phyloP scores from a whole-genome alignment of 2,797 vertebrate genomes.

The Sitta carolinensis region DNA sequence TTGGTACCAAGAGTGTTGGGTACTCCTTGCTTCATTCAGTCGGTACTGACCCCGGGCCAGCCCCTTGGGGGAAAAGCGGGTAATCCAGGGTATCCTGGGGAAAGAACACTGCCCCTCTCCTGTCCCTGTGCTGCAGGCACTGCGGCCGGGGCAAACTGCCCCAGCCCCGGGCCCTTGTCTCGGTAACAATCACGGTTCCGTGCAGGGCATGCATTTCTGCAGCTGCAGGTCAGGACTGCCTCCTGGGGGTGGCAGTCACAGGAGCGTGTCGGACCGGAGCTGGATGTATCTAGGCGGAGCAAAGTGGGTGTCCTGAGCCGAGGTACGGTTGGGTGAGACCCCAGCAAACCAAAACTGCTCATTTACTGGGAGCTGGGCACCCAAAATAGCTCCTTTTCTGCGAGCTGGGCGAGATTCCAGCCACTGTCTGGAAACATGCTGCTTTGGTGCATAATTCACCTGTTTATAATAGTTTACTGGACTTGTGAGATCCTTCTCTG shows the following conservation, averaged over 20 bases:
- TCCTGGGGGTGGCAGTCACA: conserved; percentile 22
- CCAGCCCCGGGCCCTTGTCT: not conserved
- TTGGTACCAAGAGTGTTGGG: not conserved
- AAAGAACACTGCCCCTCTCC: no score
- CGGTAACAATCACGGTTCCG: accelerated
- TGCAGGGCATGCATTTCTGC: accelerated
- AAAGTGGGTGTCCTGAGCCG: not conserved
- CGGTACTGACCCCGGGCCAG: not conserved
- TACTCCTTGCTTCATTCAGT: not conserved
- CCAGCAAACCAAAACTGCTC: not conserved
- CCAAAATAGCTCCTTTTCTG: not conserved
- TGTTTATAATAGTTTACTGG: conserved; percentile 3
- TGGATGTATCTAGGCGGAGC: not conserved
- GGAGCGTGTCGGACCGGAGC: not conserved
- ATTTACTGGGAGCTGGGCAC: not conserved
- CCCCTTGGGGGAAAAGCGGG: not conserved
- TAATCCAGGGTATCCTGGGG: not conserved
- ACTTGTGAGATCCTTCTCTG: not conserved
- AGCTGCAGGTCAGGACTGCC: not conserved
- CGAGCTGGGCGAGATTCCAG: not conserved
- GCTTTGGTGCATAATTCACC: not conserved
- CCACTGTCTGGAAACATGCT: not conserved
- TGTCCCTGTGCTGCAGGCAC: not conserved
- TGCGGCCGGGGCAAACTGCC: not conserved
- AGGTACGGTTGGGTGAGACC: accelerated